phyloP scores from a whole-genome alignment of 2,797 vertebrate species.

The Pantherophis vulpinus region DNA sequence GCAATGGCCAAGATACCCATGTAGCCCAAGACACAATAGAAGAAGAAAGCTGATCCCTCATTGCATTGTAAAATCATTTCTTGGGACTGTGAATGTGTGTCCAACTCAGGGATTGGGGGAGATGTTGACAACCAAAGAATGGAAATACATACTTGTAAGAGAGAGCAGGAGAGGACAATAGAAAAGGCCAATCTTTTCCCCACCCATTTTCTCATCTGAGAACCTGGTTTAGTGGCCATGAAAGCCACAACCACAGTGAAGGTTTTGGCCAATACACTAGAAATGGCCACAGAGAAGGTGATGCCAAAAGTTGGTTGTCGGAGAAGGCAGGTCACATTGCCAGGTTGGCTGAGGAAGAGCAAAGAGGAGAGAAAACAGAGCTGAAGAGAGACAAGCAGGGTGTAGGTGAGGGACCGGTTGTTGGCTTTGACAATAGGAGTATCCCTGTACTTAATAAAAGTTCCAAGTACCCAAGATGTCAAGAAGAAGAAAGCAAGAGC shows the following conservation, averaged over 20 bases:
- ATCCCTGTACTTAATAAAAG: background rate
- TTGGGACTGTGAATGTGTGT: rapidly evolving
- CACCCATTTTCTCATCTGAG: background rate
- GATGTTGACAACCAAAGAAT: no score
- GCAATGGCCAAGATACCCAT: no score
- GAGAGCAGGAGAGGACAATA: background rate
- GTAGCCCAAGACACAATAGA: no score
- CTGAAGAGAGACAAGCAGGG: background rate
- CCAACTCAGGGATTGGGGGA: no score
- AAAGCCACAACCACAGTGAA: background rate
- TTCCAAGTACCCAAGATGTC: background rate
- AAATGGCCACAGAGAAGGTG: background rate
- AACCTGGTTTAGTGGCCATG: background rate
- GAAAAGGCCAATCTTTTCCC: background rate
- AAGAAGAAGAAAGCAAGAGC: background rate
- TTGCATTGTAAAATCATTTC: no score
- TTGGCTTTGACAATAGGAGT: background rate
- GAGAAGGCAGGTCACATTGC: background rate
- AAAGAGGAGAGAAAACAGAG: background rate
- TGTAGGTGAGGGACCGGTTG: background rate
- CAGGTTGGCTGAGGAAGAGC: background rate
- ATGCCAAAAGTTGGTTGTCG: background rate
- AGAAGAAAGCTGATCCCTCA: no score
- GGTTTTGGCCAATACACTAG: background rate
- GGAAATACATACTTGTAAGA: background rate